Conservation (phyloP, 2,888 invertebrate species). For the Papilio elwesi region DNA sequence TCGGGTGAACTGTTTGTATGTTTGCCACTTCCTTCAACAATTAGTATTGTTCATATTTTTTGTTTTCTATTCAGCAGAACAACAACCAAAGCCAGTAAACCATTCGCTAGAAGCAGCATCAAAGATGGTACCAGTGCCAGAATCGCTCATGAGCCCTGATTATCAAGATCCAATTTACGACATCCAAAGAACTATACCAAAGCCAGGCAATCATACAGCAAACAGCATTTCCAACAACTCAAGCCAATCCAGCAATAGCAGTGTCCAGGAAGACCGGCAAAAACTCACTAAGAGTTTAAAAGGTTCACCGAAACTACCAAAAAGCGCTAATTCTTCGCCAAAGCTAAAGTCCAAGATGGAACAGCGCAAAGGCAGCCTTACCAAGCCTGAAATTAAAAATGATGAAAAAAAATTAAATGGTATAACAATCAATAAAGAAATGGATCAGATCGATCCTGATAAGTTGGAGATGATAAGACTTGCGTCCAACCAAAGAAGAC, state of each 20-base stretch:
- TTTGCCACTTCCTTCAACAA: background rate
- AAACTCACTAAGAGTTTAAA: slow-evolving; percentile 58
- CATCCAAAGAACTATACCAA: slow-evolving; percentile 70
- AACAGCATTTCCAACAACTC: slow-evolving; percentile 61
- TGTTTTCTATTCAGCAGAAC: slow-evolving; percentile 44
- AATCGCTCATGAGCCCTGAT: slow-evolving; percentile 94
- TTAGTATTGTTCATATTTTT: background rate
- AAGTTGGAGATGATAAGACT: slow-evolving; percentile 69
- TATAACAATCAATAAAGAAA: slow-evolving; percentile 51
- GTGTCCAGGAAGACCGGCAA: slow-evolving; percentile 65
- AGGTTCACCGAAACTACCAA: slow-evolving; percentile 74
- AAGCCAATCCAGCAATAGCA: slow-evolving; percentile 71
- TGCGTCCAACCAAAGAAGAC: slow-evolving; percentile 73
- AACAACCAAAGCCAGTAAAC: slow-evolving; percentile 63
- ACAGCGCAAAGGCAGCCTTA: slow-evolving; percentile 73
- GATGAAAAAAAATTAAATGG: slow-evolving; percentile 69
- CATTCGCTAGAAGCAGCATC: slow-evolving; percentile 91
- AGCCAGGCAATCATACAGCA: slow-evolving; percentile 54
- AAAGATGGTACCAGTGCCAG: slow-evolving; percentile 94
- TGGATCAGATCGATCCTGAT: slow-evolving; percentile 63
- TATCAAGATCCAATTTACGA: slow-evolving; percentile 84
- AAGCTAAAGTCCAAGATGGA: slow-evolving; percentile 74
- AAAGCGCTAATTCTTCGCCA: slow-evolving; percentile 78
- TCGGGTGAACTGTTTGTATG: no score
- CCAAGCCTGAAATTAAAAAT: slow-evolving; percentile 57